A percentile compares a stretch with the other conserved stretches of the same genome.
Conservation (phyloP, 2,797 vertebrate genomes). For the Galagoides demidoff region DNA sequence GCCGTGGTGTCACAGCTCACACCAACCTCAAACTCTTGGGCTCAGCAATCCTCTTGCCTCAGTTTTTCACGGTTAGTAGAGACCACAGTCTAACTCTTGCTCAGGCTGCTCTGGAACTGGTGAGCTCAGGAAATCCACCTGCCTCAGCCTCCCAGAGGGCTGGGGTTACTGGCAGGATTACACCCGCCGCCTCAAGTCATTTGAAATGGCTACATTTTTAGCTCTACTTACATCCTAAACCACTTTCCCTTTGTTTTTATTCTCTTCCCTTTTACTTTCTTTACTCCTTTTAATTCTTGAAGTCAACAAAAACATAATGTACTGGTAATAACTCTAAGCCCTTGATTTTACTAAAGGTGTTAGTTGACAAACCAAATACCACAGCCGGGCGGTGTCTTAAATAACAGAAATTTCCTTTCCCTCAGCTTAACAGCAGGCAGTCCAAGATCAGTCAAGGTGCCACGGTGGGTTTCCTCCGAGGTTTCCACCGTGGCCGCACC, state of each 20-base stretch:
- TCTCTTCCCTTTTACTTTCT: neutral
- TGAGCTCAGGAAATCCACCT: too few relatives aligned
- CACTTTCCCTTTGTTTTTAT: neutral
- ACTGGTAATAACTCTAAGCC: neutral
- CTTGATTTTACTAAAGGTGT: neutral
- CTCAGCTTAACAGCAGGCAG: neutral
- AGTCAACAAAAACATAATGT: neutral
- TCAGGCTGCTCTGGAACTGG: too few relatives aligned
- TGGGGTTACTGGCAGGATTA: too few relatives aligned
- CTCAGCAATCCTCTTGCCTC: too few relatives aligned
- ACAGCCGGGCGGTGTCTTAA: neutral
- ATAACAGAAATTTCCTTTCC: neutral
- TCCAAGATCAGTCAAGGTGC: neutral
- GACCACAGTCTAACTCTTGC: too few relatives aligned
- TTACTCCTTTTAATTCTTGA: neutral
- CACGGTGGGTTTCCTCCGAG: rapidly evolving
- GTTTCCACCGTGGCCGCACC: too few relatives aligned
- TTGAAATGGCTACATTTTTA: neutral
- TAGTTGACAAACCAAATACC: neutral
- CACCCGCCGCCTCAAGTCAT: too few relatives aligned
- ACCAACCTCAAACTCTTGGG: too few relatives aligned
- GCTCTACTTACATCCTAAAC: neutral
- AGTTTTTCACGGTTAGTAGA: too few relatives aligned
- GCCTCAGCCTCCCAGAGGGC: too few relatives aligned
- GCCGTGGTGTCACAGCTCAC: too few relatives aligned